A percentile compares a stretch with the other conserved stretches of the same genome.
Evolutionary conservation across 1,140 invertebrate genomes (phyloP).

Genomic region (Parasteatoda tepidariorum): DNA sequence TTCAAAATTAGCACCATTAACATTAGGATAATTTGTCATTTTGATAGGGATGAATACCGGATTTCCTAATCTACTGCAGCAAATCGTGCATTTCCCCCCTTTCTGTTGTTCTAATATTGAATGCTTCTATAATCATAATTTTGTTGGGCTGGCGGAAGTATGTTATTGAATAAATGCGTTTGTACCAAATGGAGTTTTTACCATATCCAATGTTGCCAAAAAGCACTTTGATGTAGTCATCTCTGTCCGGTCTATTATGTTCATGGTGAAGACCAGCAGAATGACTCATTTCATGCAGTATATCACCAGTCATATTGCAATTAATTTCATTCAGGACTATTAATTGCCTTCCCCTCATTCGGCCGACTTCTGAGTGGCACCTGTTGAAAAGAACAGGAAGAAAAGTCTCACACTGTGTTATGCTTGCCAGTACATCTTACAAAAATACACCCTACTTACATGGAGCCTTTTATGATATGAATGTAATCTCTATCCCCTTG

Average conservation of each 20-base stretch:
- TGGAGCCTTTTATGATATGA: neutral
- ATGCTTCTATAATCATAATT: neutral
- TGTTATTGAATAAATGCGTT: neutral
- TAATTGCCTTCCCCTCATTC: constrained; percentile 51
- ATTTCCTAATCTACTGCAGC: neutral
- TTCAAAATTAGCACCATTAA: too few species aligned
- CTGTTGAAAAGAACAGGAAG: constrained; percentile 18
- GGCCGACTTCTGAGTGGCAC: constrained; percentile 62
- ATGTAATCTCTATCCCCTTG: neutral
- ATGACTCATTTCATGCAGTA: constrained; percentile 63
- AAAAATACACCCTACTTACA: neutral
- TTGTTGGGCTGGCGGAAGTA: neutral
- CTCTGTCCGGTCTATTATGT: constrained; percentile 70
- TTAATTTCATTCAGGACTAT: constrained; percentile 59
- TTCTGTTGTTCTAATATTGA: too few species aligned
- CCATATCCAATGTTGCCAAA: constrained; percentile 67
- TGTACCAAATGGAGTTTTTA: constrained; percentile 68
- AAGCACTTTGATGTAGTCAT: constrained; percentile 74
- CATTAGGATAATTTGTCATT: too few species aligned
- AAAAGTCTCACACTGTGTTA: neutral
- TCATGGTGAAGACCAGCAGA: constrained; percentile 70
- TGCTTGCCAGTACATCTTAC: neutral
- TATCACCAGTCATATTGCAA: constrained; percentile 41
- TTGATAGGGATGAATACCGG: too few species aligned
- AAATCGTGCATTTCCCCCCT: too few species aligned